Evolutionary conservation across 2,888 invertebrate species (phyloP).

Genomic region (Drosophila acutilabella): DNA sequence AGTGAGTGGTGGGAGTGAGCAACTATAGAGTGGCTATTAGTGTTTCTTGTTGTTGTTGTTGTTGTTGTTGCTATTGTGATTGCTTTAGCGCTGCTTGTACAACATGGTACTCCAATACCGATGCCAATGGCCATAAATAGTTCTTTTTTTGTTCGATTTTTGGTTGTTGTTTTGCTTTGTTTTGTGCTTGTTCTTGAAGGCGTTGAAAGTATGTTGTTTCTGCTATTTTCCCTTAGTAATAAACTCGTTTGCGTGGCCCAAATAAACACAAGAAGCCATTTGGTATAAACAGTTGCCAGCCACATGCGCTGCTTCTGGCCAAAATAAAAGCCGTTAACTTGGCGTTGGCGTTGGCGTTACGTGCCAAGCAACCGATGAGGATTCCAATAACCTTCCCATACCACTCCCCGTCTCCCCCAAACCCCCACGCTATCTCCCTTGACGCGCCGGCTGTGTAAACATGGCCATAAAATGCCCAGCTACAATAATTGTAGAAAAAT

Average conservation of each 20-base stretch:
- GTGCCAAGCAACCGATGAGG: constrained; percentile 64
- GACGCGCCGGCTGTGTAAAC: constrained; percentile 61
- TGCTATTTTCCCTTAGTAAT: constrained; percentile 65
- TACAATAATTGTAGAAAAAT: constrained; percentile 53
- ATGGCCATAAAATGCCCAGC: constrained; percentile 65
- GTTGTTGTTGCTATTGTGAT: constrained; percentile 62
- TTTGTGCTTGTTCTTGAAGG: constrained; percentile 7
- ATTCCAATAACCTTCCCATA: constrained; percentile 17
- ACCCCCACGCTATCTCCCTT: background rate
- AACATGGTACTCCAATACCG: constrained; percentile 57
- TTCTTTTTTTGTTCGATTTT: constrained; percentile 29
- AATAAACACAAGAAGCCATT: constrained; percentile 66
- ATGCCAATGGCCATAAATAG: constrained; percentile 76
- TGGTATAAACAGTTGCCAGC: constrained; percentile 54
- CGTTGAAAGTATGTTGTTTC: constrained; percentile 42
- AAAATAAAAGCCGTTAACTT: constrained; percentile 75
- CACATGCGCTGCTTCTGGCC: constrained; percentile 43
- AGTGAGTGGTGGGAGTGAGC: constrained; percentile 37
- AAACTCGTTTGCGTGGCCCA: constrained; percentile 74
- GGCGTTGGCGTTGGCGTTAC: constrained; percentile 48
- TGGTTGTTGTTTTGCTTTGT: background rate
- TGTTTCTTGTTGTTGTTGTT: constrained; percentile 26
- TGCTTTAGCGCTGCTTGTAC: constrained; percentile 62
- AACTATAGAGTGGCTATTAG: constrained; percentile 54
- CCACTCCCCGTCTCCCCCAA: background rate